Conservation (phyloP, 2,113 vertebrate genomes). For the Astur gentilis region DNA sequence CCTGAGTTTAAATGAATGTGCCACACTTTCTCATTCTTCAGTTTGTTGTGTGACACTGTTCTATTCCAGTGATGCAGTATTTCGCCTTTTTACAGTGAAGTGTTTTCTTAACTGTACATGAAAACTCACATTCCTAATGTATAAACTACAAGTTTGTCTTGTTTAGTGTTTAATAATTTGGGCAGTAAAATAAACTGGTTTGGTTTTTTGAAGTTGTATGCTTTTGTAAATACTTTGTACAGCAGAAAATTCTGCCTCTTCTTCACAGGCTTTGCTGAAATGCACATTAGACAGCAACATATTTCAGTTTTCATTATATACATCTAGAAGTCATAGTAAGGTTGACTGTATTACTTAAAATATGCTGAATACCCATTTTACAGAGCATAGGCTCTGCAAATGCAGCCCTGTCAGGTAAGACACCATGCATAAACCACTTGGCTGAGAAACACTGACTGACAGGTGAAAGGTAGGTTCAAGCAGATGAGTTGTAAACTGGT, state of each 20-base stretch:
- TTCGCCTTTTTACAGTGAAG: conserved; percentile 50
- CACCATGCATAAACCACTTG: too few species aligned
- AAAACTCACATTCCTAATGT: conserved; percentile 65
- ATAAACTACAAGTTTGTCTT: conserved; percentile 18
- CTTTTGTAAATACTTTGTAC: conserved; percentile 31
- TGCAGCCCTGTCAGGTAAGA: background rate
- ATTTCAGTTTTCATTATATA: background rate
- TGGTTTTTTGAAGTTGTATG: conserved; percentile 44
- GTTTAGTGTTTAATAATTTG: conserved; percentile 53
- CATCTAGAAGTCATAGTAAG: background rate
- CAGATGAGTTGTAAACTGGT: background rate
- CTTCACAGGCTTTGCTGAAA: conserved; percentile 15
- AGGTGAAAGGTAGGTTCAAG: background rate
- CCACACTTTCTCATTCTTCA: background rate
- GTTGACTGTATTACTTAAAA: background rate
- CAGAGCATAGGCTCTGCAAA: fast-evolving
- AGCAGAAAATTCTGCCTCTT: background rate
- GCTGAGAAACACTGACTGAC: background rate
- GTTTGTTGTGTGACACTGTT: background rate
- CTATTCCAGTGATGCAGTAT: background rate
- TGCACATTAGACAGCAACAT: background rate
- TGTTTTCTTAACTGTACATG: conserved; percentile 41
- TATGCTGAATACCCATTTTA: background rate
- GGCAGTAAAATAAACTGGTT: conserved; percentile 60
- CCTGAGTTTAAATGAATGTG: background rate